Percentiles rank a stretch among this genome's conserved stretches.
phyloP scores from a whole-genome alignment of 2,888 invertebrate genomes.

The Nephrotoma guestfalica region DNA sequence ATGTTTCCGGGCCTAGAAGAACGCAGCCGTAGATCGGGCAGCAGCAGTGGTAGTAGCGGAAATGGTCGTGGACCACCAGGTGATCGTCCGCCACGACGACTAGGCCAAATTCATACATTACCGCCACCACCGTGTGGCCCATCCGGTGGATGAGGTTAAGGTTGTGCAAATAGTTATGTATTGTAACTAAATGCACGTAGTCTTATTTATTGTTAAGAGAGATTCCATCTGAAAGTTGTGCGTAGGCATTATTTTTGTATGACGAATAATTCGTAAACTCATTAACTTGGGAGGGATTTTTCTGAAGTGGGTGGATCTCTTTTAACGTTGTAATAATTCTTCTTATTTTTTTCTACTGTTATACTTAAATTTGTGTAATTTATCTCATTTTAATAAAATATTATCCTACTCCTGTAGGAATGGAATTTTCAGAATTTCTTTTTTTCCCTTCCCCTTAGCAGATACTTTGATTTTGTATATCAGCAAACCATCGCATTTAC shows the following conservation, averaged over 20 bases:
- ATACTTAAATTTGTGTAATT: neutral
- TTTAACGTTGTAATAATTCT: neutral
- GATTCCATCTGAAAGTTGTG: neutral
- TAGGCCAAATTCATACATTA: neutral
- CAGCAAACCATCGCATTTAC: no score
- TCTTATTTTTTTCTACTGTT: neutral
- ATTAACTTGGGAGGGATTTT: neutral
- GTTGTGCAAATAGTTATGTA: neutral
- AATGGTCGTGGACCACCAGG: neutral
- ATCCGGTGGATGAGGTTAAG: neutral
- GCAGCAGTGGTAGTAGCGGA: neutral
- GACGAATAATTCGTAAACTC: neutral
- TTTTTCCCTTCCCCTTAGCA: no score
- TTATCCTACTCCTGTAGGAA: no score
- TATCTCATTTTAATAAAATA: neutral
- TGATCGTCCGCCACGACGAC: neutral
- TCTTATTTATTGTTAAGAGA: neutral
- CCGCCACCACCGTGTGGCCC: neutral
- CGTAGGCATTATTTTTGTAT: neutral
- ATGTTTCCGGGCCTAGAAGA: neutral
- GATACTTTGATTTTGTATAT: no score
- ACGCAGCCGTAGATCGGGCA: neutral
- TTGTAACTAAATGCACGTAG: neutral
- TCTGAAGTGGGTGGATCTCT: neutral
- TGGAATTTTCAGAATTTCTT: no score